Base-by-base conservation (phyloP, 2,888 invertebrate species). In the Coecobrya sp. region DNA sequence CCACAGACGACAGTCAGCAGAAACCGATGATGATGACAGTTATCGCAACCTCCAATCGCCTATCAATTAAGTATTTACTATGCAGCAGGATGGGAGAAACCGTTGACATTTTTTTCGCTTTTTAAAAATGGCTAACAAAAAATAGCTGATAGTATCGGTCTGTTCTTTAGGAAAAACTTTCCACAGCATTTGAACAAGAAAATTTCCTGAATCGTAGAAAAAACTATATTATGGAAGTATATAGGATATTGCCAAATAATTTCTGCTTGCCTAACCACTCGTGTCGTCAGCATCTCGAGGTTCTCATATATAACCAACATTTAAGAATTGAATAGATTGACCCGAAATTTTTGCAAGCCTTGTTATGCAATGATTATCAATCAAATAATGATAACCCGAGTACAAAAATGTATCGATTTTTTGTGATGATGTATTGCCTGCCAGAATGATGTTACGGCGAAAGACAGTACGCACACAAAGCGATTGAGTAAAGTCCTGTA, bases 11-110 rank as follows among this genome's bases (percentile, higher is more conserved):
- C 55, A 52, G 55, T 27, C 52, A 10, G 19, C 19, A 42, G n/a
- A n/a, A 76, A 76, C 42, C 45, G 73, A 68, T 68, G 22, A 76
- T 76, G 76, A 30, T 55, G 81, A 59, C 55, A 81, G 81, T 36
- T 81, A 81, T 81, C 81, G 22, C 52, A 8, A 55, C 0, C 81
- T 30, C 1, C n/a, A 30, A 81, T 81, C 55, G 79, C 25, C 55
- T 79, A 79, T 52, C 52, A 79, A 79, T 52, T 52, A 79, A 52
- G 79, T 79, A 52, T 79, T 79, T 79, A 52, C 27, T 79, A 52
- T 79, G 52, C 55, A 79, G 25, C n/a, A 55, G 30, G 10, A 79
- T 55, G 79, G 55, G 42, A 45, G 19, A 73, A 79, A 49, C 55
- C 27, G 42, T 55, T 55, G 81, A 2, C 55, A 55, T 16, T 68